phyloP scores from a whole-genome alignment of 2,888 invertebrate genomes.

The Oscheius sp. region DNA sequence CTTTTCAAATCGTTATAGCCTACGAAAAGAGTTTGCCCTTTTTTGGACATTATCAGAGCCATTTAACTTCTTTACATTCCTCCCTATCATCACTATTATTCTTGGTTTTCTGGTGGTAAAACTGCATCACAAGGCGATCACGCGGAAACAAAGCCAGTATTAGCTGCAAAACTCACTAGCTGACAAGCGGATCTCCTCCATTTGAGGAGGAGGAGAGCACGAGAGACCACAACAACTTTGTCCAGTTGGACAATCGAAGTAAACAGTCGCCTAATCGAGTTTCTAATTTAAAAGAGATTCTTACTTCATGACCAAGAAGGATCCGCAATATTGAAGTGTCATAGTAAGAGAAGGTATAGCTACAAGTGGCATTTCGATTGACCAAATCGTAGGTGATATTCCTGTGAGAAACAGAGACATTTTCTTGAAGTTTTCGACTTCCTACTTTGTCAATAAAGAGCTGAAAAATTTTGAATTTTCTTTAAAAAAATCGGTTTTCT shows the following conservation, averaged over 20 bases:
- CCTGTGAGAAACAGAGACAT: not conserved
- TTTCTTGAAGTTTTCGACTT: not conserved
- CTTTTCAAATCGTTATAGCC: too few relatives aligned
- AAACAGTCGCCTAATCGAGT: constrained; percentile 1
- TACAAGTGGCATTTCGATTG: not conserved
- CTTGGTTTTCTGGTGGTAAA: constrained; percentile 1
- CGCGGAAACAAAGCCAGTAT: too few relatives aligned
- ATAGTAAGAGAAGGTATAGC: constrained; percentile 15
- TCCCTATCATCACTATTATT: not conserved
- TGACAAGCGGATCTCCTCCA: not conserved
- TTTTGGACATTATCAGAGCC: not conserved
- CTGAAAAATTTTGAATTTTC: constrained; percentile 5
- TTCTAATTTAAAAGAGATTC: not conserved
- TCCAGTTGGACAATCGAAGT: constrained; percentile 16
- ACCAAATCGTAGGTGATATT: not conserved
- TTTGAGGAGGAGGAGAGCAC: constrained; percentile 12
- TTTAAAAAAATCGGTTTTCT: not conserved
- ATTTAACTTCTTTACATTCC: not conserved
- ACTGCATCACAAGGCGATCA: too few relatives aligned
- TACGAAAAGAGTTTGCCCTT: not conserved
- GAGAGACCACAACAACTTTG: constrained; percentile 22
- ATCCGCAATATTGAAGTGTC: not conserved
- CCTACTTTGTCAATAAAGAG: not conserved
- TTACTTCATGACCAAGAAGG: not conserved
- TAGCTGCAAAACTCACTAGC: not conserved